Evolutionary conservation across 2,113 vertebrate genomes (phyloP), one percentile per base, ranked within the genome.

Genomic region (Neolamprologus devosi): DNA sequence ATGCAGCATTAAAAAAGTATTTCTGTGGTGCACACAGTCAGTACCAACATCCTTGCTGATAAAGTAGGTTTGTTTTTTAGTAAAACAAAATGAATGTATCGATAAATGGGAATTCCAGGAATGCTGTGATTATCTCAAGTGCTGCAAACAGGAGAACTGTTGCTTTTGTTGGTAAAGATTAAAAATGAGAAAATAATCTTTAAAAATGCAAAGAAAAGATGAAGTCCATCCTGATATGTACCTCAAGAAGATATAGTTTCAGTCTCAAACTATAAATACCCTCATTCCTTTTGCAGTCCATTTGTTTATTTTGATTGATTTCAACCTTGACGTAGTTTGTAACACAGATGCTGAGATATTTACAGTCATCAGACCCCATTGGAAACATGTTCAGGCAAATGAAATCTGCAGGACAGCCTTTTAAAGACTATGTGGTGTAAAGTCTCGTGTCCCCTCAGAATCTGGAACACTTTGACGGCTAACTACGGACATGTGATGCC

Each of bases 391-490:
- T 49, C 42, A 75, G 23, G 42, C 2, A 51, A 30, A 51, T 49
- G 2, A 51, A 33, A 78, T 12, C 45, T 51, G 45, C 73, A 78
- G 23, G 14, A 0, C 42, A 49, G 14, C 70, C 40, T 45, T 26
- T 11, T 17, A 73, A 26, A 73, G 68, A 47, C 1, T 16, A 28
- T 30, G 16, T 78, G 42, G 23, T 78, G 0, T 0, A 30, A 33
- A 51, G 73, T 78, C 53, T 40, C 1, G 5, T 35, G 14, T 12
- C 28, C 37, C 63, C 33, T 9, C 87, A 99, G 99, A 93, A 98
- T 99, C 91, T 99, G 99, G 99, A 98, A 97, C 78, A 95, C 97
- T 84, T 93, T 99, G 89, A 98, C 97, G 17, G 95, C 97, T 85
- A 99, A 97, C 95, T 98, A 97, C 11, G 97, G 98, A 21, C 97